Percentiles rank a stretch among this genome's conserved stretches.
phyloP scores from a whole-genome alignment of 2,113 vertebrate species.

The Gymnocephalus cernua region DNA sequence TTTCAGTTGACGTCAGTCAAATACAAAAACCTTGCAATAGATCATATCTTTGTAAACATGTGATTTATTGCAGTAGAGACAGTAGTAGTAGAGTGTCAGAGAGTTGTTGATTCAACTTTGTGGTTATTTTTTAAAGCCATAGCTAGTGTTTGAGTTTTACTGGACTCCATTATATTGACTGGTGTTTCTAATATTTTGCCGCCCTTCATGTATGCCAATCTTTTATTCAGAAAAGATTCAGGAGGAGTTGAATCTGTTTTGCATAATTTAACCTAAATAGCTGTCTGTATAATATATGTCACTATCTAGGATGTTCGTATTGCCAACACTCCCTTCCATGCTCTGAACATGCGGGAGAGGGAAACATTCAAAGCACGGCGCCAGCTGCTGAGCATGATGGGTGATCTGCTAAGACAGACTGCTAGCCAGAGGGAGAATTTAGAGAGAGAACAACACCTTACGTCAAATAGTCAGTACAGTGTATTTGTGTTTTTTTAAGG shows the following conservation, averaged over 20 bases:
- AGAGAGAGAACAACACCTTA: background rate
- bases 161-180: background rate
- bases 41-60: background rate
- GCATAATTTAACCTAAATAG: background rate
- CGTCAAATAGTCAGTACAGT: conserved; percentile 19
- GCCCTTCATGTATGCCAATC: background rate
- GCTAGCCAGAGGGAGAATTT: conserved; percentile 58
- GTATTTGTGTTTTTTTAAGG: background rate
- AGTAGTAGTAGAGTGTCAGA: too few species aligned
- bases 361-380: conserved; percentile 76
- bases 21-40: background rate
- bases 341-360: conserved; percentile 76
- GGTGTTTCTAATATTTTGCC: background rate
- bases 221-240: background rate
- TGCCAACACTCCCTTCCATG: conserved; percentile 84
- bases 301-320: conserved; percentile 82
- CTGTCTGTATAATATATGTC: conserved; percentile 4
- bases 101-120: background rate
- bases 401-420: conserved; percentile 72
- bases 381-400: conserved; percentile 82
- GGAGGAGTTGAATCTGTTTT: background rate
- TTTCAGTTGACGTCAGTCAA: background rate
- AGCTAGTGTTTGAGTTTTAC: background rate
- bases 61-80: background rate
- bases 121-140: background rate